Percentiles rank a stretch among this genome's conserved stretches.
phyloP scores from a whole-genome alignment of 2,797 vertebrate genomes.

The Pantherophis vulpinus region DNA sequence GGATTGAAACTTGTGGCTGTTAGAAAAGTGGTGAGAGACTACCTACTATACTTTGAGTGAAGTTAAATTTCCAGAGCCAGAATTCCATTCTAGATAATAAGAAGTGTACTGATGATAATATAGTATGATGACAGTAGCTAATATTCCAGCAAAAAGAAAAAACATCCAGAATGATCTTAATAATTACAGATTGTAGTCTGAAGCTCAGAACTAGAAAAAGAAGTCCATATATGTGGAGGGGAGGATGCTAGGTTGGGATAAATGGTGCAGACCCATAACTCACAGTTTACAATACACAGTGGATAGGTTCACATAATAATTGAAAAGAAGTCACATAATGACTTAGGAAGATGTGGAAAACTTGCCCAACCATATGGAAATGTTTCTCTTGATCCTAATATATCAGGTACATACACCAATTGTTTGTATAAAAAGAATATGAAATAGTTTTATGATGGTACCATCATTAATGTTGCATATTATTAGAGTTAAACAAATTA shows the following conservation, averaged over 20 bases:
- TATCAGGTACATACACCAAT: neutral
- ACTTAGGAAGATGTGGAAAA: neutral
- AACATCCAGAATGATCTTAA: neutral
- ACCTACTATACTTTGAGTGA: neutral
- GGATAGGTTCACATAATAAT: neutral
- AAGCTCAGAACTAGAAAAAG: neutral
- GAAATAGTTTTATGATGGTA: neutral
- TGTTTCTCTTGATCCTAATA: neutral
- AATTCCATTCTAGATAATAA: neutral
- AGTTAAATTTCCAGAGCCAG: neutral
- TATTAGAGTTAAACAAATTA: neutral
- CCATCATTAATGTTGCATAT: neutral
- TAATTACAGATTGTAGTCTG: neutral
- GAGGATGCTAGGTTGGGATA: neutral
- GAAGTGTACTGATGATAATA: neutral
- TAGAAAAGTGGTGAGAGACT: neutral
- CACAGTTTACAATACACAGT: neutral
- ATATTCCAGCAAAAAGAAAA: neutral
- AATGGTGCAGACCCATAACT: neutral
- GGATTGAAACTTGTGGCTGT: neutral
- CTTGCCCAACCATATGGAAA: neutral
- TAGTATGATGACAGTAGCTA: neutral
- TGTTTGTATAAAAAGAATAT: neutral
- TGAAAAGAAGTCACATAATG: neutral
- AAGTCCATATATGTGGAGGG: neutral